phyloP scores from a whole-genome alignment of 2,113 vertebrate species.

The Malurus elegans region DNA sequence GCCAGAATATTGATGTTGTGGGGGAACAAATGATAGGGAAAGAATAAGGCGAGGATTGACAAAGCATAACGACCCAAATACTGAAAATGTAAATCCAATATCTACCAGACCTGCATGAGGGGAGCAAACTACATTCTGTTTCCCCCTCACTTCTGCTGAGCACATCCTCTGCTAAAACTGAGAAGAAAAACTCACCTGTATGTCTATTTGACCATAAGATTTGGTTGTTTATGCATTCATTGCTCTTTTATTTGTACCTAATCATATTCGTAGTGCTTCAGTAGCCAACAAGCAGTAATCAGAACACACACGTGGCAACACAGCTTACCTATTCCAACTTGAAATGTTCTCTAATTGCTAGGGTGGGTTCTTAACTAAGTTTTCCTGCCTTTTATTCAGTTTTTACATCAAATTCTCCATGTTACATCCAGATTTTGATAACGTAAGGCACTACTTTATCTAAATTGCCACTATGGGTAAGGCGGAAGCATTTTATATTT shows the following conservation, averaged over 20 bases:
- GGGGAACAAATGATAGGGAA: background rate
- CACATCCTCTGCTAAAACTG: background rate
- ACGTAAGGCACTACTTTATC: background rate
- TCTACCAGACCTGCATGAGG: background rate
- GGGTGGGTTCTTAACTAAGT: background rate
- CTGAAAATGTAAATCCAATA: background rate
- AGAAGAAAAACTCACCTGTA: background rate
- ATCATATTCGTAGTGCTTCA: background rate
- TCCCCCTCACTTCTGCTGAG: background rate
- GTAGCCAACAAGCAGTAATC: background rate
- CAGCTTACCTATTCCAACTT: background rate
- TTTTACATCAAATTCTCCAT: background rate
- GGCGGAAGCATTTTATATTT: conserved; percentile 50
- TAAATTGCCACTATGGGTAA: conserved; percentile 29
- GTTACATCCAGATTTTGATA: background rate
- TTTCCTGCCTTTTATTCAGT: background rate
- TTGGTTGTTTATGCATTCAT: background rate
- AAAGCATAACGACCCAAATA: background rate
- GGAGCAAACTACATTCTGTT: background rate
- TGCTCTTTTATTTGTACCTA: background rate
- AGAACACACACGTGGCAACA: background rate
- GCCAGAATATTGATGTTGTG: background rate
- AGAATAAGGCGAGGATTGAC: background rate
- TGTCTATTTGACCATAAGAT: background rate
- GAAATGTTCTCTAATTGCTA: background rate